Evolutionary conservation across 2,888 invertebrate species (phyloP).

Genomic region (Unio pictorum): DNA sequence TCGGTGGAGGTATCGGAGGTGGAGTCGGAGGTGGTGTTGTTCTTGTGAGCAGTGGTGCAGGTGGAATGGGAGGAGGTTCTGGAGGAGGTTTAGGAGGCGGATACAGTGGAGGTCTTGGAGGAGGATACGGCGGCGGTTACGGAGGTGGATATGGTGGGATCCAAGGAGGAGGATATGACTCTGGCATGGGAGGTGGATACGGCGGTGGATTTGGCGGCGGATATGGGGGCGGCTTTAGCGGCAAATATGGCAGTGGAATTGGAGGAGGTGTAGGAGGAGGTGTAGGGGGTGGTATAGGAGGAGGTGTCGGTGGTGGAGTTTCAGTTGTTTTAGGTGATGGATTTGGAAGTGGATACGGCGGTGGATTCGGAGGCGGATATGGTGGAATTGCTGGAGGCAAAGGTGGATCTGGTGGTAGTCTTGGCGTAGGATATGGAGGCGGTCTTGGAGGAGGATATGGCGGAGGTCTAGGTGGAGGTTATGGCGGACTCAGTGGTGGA

Average conservation of each 20-base stretch:
- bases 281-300: background rate
- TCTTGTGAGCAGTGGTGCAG: background rate
- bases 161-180: conserved; percentile 4
- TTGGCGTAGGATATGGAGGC: background rate
- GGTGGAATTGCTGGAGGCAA: background rate
- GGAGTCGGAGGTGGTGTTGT: background rate
- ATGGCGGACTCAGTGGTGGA: background rate
- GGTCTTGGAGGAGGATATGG: background rate
- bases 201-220: conserved; percentile 3
- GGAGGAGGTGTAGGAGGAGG: conserved; percentile 4
- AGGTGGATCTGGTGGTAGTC: too few species aligned
- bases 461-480: too few species aligned
- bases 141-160: conserved; percentile 7
- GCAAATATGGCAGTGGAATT: background rate
- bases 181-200: background rate
- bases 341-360: conserved; percentile 1
- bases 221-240: conserved; percentile 1
- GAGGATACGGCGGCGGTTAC: conserved; percentile 2
- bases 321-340: too few species aligned
- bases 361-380: conserved; percentile 1
- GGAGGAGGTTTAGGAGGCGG: conserved; percentile 1
- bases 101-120: background rate
- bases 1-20: background rate
- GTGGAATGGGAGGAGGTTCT: background rate
- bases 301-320: background rate